phyloP scores from a whole-genome alignment of 2,113 vertebrate genomes.

The Myrmecophaga tridactyla region DNA sequence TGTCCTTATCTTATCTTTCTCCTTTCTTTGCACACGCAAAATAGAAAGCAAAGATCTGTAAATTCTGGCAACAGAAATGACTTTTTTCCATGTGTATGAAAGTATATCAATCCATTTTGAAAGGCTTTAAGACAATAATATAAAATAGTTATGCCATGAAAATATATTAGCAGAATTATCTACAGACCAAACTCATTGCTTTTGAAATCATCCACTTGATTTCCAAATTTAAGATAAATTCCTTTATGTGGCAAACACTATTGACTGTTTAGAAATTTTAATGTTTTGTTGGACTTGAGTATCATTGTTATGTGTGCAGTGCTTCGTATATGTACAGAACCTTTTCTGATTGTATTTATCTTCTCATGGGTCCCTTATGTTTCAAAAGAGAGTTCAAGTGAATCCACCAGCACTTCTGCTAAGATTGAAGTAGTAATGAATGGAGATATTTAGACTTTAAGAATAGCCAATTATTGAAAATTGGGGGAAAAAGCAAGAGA shows the following conservation, averaged over 20 bases:
- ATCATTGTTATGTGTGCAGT: not conserved
- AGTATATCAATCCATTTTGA: not conserved
- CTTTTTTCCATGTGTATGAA: not conserved
- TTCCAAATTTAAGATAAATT: not conserved
- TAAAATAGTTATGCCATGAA: not conserved
- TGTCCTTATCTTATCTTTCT: not conserved
- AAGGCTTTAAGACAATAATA: not conserved
- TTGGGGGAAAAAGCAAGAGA: not conserved
- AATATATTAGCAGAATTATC: not conserved
- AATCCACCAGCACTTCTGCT: not conserved
- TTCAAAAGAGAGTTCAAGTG: not conserved
- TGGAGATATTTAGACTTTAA: conserved; percentile 6
- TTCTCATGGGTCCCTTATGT: not conserved
- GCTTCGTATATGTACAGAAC: not conserved
- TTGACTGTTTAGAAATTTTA: not conserved
- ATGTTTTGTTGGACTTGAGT: not conserved
- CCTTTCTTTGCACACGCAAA: not conserved
- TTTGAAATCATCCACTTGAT: not conserved
- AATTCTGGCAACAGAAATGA: not conserved
- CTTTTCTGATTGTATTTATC: not conserved
- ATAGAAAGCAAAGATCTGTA: not conserved
- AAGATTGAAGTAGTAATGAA: not conserved
- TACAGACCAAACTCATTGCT: not conserved
- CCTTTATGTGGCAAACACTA: not conserved
- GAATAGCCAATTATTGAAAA: not conserved